Evolutionary conservation across 2,113 vertebrate species (phyloP), one percentile per base, ranked within the genome.

Genomic region (Chitala chitala): DNA sequence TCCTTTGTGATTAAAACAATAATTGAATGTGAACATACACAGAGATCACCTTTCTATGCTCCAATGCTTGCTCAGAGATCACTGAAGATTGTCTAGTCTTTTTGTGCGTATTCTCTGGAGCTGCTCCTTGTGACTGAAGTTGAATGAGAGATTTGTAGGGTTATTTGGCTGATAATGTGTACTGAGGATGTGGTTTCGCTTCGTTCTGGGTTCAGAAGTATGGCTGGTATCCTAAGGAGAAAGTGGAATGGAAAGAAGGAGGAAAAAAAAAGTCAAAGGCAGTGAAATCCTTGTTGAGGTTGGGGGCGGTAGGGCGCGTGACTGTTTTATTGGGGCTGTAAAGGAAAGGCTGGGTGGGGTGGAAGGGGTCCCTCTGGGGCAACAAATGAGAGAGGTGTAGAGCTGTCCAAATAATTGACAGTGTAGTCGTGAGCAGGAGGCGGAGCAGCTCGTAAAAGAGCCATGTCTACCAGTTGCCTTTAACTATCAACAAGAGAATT

Each of bases 41-140:
- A 36, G 59, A 20, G 31, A 36, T 63, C 38, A 63, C 33, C 56
- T 59, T 24, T 63, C 33, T 38, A 33, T 13, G 33, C 31, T n/a
- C 15, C n/a, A 8, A 63, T 63, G 59, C 59, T 63, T 63, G 33
- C 59, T 63, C 31, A 38, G 59, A 36, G 59, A 38, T 63, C 31
- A 38, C 17, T 38, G 59, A 63, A 63, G 59, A 38, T 63, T n/a
- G 15, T n/a, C 31, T 63, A 36, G 38, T 63, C 59, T 63, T 33
- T 63, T 33, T 63, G 29, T 63, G 38, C 59, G n/a, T 36, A 20
- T 33, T 38, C 59, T 63, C 31, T 29, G 31, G 26, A 61, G 59
- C 33, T 24, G 17, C 26, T 63, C 59, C n/a, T 38, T 12, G 8
- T 54, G 17, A 63, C 31, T 63, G 1, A 36, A 61, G 36, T 13